Percentiles rank a stretch among this genome's conserved stretches.
Evolutionary conservation across 2,888 invertebrate genomes (phyloP).

Genomic region (Pheosia tremula): DNA sequence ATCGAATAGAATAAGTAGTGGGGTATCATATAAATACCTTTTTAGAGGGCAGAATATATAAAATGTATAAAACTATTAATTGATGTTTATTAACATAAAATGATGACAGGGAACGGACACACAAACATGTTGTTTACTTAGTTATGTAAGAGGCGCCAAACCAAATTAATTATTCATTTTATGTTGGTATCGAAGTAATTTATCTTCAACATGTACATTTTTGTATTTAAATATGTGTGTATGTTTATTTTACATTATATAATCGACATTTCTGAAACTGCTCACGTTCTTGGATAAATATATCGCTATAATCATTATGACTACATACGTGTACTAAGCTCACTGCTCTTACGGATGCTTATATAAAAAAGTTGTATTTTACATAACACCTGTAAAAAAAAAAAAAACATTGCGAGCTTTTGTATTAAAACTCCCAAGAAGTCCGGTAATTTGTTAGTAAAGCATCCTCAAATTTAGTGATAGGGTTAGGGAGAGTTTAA

Average conservation of each 20-base stretch:
- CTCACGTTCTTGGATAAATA: slow-evolving; percentile 56
- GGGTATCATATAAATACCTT: too few relatives aligned
- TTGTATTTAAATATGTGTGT: slow-evolving; percentile 38
- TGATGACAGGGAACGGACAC: slow-evolving; percentile 32
- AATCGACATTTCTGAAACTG: slow-evolving; percentile 57
- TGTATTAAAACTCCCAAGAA: too few relatives aligned
- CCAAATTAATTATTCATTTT: slow-evolving; percentile 47
- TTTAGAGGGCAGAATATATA: background rate
- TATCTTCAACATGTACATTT: slow-evolving; percentile 40
- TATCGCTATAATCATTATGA: slow-evolving; percentile 43
- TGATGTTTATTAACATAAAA: slow-evolving; percentile 39
- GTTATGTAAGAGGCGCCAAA: slow-evolving; percentile 41
- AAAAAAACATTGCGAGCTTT: too few relatives aligned
- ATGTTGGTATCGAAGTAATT: slow-evolving; percentile 41
- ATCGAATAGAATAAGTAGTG: too few relatives aligned
- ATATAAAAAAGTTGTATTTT: too few relatives aligned
- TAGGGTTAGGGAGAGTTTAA: too few relatives aligned
- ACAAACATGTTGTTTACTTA: slow-evolving; percentile 43
- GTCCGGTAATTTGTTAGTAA: too few relatives aligned
- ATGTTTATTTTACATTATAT: slow-evolving; percentile 31
- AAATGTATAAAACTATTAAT: background rate
- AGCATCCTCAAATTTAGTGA: too few relatives aligned
- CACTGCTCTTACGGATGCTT: slow-evolving; percentile 12
- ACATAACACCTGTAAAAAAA: too few relatives aligned
- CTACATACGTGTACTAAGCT: slow-evolving; percentile 38